Evolutionary conservation across 2,113 vertebrate species (phyloP).

Genomic region (Daboia siamensis): DNA sequence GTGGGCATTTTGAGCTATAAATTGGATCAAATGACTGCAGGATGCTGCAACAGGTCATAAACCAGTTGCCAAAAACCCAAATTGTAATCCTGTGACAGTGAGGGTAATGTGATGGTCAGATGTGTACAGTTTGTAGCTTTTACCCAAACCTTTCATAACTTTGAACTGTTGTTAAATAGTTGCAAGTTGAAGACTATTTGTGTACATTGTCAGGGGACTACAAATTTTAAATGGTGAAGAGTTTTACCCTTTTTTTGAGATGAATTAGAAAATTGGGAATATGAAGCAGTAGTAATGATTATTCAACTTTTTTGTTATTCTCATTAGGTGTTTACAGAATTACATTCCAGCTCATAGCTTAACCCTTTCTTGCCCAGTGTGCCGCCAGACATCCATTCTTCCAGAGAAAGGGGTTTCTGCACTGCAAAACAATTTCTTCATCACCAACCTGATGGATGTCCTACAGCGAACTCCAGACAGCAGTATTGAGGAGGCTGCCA

Average conservation of each 20-base stretch:
- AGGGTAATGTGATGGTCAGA: background rate
- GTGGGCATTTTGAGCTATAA: background rate
- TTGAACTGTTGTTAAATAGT: background rate
- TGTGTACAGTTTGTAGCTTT: background rate
- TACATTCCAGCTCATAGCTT: constrained; percentile 95
- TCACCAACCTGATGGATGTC: constrained; percentile 99
- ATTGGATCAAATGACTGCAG: background rate
- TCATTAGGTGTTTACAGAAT: constrained; percentile 91
- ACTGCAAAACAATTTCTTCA: constrained; percentile 98
- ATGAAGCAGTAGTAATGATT: background rate
- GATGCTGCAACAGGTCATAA: background rate
- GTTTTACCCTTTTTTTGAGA: background rate
- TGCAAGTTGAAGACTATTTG: background rate
- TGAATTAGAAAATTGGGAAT: background rate
- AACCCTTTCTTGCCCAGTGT: constrained; percentile 94
- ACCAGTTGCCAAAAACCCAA: background rate
- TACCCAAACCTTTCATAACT: background rate
- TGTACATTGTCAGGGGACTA: background rate
- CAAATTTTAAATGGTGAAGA: background rate
- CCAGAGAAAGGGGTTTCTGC: constrained; percentile 97
- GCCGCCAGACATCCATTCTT: constrained; percentile 95
- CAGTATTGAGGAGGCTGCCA: constrained; percentile 80
- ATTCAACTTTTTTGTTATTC: constrained; percentile 16
- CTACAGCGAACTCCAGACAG: constrained; percentile 85
- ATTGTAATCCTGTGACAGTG: background rate